A percentile compares a stretch with the other conserved stretches of the same genome.
Evolutionary conservation across 2,888 invertebrate species (phyloP).

Genomic region (Ligdia adustata): DNA sequence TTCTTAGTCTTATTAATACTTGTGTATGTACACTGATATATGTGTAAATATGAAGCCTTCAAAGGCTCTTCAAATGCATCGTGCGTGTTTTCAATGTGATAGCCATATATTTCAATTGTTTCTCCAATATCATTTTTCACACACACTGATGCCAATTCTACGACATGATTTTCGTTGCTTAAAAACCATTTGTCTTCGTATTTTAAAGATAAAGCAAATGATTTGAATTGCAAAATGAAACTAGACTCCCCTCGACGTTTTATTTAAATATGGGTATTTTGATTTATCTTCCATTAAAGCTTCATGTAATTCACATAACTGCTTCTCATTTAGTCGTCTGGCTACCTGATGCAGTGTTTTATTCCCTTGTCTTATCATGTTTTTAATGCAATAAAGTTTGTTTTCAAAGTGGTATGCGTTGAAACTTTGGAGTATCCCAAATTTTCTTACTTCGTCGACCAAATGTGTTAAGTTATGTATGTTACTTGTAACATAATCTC

Average conservation of each 20-base stretch:
- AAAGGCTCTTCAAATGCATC: neutral
- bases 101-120: neutral
- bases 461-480: conserved; percentile 6
- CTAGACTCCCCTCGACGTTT: neutral
- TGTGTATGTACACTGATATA: neutral
- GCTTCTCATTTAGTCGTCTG: neutral
- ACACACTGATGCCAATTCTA: neutral
- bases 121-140: neutral
- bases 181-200: neutral
- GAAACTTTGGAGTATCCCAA: neutral
- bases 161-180: neutral
- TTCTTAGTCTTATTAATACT: neutral
- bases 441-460: neutral
- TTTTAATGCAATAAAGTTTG: neutral
- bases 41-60: neutral
- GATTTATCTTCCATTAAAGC: neutral
- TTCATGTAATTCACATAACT: neutral
- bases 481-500: conserved; percentile 9
- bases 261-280: neutral
- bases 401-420: too few species aligned
- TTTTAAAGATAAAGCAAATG: neutral
- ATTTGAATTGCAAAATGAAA: neutral
- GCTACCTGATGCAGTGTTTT: too few species aligned
- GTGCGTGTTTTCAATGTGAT: neutral
- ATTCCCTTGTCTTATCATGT: neutral